Base-by-base conservation (phyloP, 2,113 vertebrate genomes). In the Neoarius graeffei region DNA sequence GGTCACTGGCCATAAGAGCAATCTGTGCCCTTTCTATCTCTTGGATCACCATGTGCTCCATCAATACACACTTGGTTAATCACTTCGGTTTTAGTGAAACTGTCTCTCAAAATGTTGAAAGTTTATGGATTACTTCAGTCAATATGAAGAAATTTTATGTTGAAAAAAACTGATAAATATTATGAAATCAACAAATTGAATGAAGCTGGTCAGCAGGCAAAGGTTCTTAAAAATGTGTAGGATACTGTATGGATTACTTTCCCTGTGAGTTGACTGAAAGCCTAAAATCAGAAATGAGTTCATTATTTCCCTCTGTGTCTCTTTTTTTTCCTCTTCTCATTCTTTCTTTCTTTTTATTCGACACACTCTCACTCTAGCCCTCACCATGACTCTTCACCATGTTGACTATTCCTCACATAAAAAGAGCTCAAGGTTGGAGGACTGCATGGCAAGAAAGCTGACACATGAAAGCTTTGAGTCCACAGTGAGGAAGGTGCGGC, bases 1-100 rank as follows among this genome's bases (percentile, higher is more conserved):
- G 90, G 87, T 90, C 80, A 17, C 50, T 42, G 71, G 87, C 90
- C 90, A 91, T 88, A 74, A 73, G 52, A 76, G 59, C 90, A 91
- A 91, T 87, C 89, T 91, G 90, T 90, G 87, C 84, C 85, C 73
- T 82, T 54, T 88, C 77, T 48, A 42, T 67, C 77, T 87, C 77
- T 81, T 69, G 59, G 42, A 88, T 84, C 62, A 85, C 76, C 14
- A 15, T 77, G 85, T 76, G 19, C 82, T 87, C 69, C 77, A 30
- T 81, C 54, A 82, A 86, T 83, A 69, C 59, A 59, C 81, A 42
- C 50, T 82, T 62, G 48, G 67, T 27, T 30, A 30, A 35, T 23
- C 54, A 7, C 15, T 19, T 52, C 10, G 25, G 1, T 13, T 56
- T 64, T 27, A 42, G 14, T 23, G 84, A n/a, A 20, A 35, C 11